Evolutionary conservation across 2,888 invertebrate genomes (phyloP).

Genomic region (Idaea dimidiata): DNA sequence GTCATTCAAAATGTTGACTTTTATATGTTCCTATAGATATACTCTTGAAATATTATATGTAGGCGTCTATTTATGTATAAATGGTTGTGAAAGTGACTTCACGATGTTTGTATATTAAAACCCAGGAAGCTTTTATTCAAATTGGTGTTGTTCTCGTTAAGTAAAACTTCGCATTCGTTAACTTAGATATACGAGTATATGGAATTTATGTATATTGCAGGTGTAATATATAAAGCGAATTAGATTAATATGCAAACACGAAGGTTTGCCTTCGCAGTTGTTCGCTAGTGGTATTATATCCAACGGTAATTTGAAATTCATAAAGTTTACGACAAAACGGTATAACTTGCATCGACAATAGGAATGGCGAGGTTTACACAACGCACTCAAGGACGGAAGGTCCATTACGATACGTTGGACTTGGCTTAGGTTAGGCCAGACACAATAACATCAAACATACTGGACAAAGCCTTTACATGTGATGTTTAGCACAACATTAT

Average conservation of each 20-base stretch:
- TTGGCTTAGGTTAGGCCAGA: neutral
- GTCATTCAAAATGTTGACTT: no score
- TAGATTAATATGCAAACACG: constrained; percentile 1
- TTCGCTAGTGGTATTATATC: neutral
- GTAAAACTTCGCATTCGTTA: neutral
- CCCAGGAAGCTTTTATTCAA: neutral
- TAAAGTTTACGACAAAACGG: neutral
- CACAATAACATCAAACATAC: neutral
- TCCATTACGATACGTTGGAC: neutral
- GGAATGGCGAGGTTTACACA: constrained; percentile 14
- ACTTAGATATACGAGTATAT: neutral
- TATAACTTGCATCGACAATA: constrained; percentile 3
- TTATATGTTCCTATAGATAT: no score
- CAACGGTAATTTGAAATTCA: neutral
- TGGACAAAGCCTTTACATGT: neutral
- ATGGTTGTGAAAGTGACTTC: no score
- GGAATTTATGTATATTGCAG: neutral
- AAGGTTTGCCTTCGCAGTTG: neutral
- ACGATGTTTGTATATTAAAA: neutral
- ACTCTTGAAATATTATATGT: no score
- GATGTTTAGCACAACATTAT: neutral
- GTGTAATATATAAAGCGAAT: neutral
- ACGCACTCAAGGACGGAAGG: constrained; percentile 3
- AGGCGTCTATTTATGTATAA: neutral
- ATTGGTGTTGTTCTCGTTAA: neutral